A percentile compares a stretch with the other conserved stretches of the same genome.
phyloP scores from a whole-genome alignment of 1,140 invertebrate species.

The Stegodyphus dumicola region DNA sequence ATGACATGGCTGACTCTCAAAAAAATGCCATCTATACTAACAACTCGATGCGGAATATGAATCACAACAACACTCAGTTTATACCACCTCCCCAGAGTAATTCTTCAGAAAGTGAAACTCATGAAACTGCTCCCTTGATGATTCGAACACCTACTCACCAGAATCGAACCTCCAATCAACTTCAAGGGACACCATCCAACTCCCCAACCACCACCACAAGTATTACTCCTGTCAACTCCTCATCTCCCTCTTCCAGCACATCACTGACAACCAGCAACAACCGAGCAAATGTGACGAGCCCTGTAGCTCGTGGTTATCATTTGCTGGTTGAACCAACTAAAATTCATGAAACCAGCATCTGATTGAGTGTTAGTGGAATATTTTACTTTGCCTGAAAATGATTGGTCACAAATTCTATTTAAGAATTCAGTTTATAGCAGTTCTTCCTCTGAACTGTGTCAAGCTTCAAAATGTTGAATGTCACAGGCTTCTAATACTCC shows the following conservation, averaged over 20 bases:
- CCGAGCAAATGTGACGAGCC: slow-evolving; percentile 45
- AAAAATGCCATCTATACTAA: slow-evolving; percentile 38
- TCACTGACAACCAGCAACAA: slow-evolving; percentile 12
- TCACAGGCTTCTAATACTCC: too few species aligned
- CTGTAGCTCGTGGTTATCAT: slow-evolving; percentile 64
- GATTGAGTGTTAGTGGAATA: not conserved
- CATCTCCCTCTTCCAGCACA: slow-evolving; percentile 27
- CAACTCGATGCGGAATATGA: slow-evolving; percentile 10
- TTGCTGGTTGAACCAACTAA: slow-evolving; percentile 63
- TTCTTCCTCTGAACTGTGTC: too few species aligned
- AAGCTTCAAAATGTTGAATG: too few species aligned
- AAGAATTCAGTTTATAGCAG: too few species aligned
- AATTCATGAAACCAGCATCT: slow-evolving; percentile 65
- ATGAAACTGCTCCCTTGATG: slow-evolving; percentile 55
- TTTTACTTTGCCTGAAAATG: too few species aligned
- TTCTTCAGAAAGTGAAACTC: slow-evolving; percentile 1
- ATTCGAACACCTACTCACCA: slow-evolving; percentile 4
- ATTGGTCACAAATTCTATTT: too few species aligned
- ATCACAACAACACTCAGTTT: slow-evolving; percentile 32
- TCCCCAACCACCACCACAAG: slow-evolving; percentile 38
- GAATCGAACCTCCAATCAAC: slow-evolving; percentile 4
- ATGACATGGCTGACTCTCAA: slow-evolving; percentile 45
- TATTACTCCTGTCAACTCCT: slow-evolving; percentile 35
- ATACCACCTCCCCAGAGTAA: not conserved
- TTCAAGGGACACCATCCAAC: slow-evolving; percentile 13